Evolutionary conservation across 2,888 invertebrate species (phyloP), one percentile per base, ranked within the genome.

Genomic region (Chesias legatella): DNA sequence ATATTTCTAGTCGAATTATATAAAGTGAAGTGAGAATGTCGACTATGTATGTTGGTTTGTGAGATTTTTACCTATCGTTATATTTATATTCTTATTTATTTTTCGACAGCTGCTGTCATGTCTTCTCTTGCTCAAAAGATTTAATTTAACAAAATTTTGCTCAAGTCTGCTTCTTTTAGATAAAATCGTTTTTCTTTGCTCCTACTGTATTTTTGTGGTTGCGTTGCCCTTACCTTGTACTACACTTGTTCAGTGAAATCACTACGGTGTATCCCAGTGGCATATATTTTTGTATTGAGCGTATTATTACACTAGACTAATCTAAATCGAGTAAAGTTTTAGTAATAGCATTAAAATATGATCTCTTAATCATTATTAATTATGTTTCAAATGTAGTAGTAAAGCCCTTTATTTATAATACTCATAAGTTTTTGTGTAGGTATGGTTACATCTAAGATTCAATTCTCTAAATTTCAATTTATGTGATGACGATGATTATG

Each of bases 291-390:
- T 76, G 71, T 70, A 75, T 66, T 68, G 64, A 74, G 67, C 78
- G 73, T 81, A 78, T 76, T 74, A 71, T 67, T 70, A 51, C 64
- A 55, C 58, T 83, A 84, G 78, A 84, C 77, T 88, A 85, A 84
- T 83, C 64, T 85, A 84, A 85, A 84, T 81, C 62, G 84, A 84
- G 78, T 70, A 70, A 80, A 62, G 58, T 70, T 60, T 73, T 82
- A 85, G 82, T 61, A 71, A 72, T 85, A 85, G 81, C 64, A 72
- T 78, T 83, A 82, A 84, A 84, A 79, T 86, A 86, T 88, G 88
- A 88, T 88, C 88, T 88, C 88, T 88, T 88, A 88, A 86, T 86
- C 84, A 84, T 78, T 88, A 86, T 85, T 86, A 86, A 86, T 86
- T 82, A 81, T 81, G 2, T 82, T 85, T 81, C 76, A 73, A 78